Evolutionary conservation across 2,113 vertebrate genomes (phyloP), one percentile per base, ranked within the genome.

Genomic region (Calidris pugnax): DNA sequence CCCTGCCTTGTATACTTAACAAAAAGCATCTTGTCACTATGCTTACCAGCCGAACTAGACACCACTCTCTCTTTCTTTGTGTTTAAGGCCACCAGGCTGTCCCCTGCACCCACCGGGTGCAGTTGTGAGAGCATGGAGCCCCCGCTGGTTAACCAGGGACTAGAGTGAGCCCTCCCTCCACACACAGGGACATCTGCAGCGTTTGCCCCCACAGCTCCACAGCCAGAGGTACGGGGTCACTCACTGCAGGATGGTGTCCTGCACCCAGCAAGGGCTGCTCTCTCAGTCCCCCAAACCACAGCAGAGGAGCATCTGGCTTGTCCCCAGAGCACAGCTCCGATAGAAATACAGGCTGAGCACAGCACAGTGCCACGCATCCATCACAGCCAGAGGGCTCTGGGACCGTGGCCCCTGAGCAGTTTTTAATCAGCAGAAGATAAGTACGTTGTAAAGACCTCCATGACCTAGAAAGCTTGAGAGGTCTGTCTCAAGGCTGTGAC

Each of bases 251-350:
- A 41, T 32, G 45, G 53, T 18, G 6, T 27, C 7, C 50, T n/a
- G 14, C 2, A 3, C 59, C 63, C 56, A 43, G 6, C 33, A 53
- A 55, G 22, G 30, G 59, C 67, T 68, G 43, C 30, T 53, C 60
- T 67, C 19, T 48, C 67, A 47, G 13, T 62, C 35, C 51, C 63
- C 37, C 23, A 7, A 39, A 43, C 15, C 3, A 1, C 43, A 77
- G 55, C 66, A 66, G 14, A 55, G 57, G 35, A 88, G 47, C 26
- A 30, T 35, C 71, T 45, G 62, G 28, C n/a, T 74, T n/a, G 32
- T 51, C 23, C 28, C 30, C 0, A 0, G 55, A 88, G 55, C 48
- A 33, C 2, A 3, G 45, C 28, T 76, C 56, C 2, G 2, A 73
- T 4, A 69, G 41, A 66, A 64, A 53, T 3, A 63, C n/a, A 35